Conservation (phyloP, 2,797 vertebrate genomes). For the Paramormyrops hopkinsi region DNA sequence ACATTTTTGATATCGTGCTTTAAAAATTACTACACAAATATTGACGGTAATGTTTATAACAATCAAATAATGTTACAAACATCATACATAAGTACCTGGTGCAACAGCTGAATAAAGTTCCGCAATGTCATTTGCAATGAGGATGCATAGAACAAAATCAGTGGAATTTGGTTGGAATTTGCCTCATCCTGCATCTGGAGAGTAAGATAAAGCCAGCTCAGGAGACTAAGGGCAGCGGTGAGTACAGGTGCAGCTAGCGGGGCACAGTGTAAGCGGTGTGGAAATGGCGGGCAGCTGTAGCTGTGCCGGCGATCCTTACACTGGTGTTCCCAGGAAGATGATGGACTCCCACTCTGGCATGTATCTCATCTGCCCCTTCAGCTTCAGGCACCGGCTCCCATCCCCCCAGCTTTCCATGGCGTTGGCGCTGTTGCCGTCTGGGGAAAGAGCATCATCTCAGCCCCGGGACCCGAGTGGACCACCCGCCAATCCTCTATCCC, state of each 20-base stretch:
- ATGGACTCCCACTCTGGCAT: constrained; percentile 71
- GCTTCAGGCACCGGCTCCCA: constrained; percentile 60
- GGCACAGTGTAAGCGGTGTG: not conserved
- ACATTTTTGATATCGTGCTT: not conserved
- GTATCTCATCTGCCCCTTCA: constrained; percentile 69
- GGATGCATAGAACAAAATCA: not conserved
- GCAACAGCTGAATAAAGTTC: no score
- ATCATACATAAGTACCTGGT: no score
- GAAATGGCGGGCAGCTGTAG: constrained; percentile 28
- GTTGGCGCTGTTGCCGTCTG: constrained; percentile 61
- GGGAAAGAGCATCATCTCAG: constrained; percentile 6
- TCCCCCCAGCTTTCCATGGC: constrained; percentile 65
- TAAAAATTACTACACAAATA: not conserved
- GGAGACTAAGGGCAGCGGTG: not conserved
- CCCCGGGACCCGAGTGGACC: not conserved
- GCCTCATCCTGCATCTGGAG: not conserved
- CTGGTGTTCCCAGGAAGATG: constrained; percentile 66
- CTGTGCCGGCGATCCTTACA: constrained; percentile 42
- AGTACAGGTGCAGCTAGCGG: not conserved
- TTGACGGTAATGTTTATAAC: not conserved
- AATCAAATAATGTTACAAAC: no score
- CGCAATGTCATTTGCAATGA: not conserved
- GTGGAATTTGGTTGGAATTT: not conserved
- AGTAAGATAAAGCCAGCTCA: not conserved
- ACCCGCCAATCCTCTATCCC: not conserved